Evolutionary conservation across 2,113 vertebrate genomes (phyloP).

Genomic region (Daboia siamensis): DNA sequence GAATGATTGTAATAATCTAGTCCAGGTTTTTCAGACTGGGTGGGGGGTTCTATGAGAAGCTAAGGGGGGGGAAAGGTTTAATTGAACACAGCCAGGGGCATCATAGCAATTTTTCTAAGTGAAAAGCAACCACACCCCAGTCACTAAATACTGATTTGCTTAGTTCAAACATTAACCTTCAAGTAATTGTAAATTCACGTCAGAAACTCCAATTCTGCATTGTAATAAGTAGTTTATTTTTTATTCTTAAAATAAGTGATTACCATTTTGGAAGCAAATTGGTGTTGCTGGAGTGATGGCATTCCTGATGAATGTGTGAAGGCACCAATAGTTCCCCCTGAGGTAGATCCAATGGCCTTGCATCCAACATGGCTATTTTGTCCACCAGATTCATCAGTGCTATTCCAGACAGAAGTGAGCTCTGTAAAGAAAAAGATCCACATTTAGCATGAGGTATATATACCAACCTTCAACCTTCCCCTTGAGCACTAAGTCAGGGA

Average conservation of each 20-base stretch:
- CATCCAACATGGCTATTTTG: not conserved
- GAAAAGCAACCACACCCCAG: not conserved
- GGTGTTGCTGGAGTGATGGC: not conserved
- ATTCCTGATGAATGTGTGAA: not conserved
- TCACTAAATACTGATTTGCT: not conserved
- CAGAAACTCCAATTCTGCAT: not conserved
- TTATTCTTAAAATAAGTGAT: not conserved
- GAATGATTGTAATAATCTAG: not conserved
- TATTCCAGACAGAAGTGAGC: not conserved
- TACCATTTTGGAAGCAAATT: constrained; percentile 18
- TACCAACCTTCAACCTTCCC: not conserved
- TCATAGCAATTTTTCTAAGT: not conserved
- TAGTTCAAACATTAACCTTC: not conserved
- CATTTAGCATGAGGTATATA: not conserved
- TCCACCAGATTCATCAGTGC: not conserved
- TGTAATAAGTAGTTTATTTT: not conserved
- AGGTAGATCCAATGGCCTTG: not conserved
- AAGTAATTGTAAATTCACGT: not conserved
- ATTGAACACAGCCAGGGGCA: not conserved
- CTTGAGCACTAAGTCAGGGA: not conserved
- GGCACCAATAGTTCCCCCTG: not conserved
- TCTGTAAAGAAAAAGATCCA: not conserved
- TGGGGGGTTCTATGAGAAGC: not conserved
- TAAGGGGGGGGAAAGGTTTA: not conserved
- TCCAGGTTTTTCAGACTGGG: not conserved